Percentiles rank a stretch among this genome's conserved stretches.
These are phyloP conservation scores for Gambusia holbrooki DNA, from an alignment of 2,113 vertebrate genomes.

Conservation along the genomic window DNA sequence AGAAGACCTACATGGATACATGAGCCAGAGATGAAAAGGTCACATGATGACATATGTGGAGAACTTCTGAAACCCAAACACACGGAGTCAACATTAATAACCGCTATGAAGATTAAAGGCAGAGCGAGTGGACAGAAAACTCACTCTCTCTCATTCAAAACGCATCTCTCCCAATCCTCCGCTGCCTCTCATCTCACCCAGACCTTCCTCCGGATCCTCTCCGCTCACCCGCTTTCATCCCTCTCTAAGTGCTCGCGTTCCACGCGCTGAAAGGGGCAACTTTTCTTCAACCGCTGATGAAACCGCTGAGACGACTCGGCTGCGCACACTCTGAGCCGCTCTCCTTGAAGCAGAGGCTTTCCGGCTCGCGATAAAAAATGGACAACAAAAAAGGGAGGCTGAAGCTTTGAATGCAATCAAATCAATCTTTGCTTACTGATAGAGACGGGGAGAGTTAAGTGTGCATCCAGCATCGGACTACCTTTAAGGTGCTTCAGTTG, in stretches of 20 bases:
- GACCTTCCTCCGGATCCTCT: conserved; percentile 6
- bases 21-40: not conserved
- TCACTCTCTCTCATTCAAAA: conserved; percentile 3
- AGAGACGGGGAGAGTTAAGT: too few relatives aligned
- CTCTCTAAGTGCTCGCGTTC: conserved; percentile 29
- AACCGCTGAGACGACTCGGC: conserved; percentile 1
- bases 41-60: not conserved
- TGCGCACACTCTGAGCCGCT: not conserved
- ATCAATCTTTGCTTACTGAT: too few relatives aligned
- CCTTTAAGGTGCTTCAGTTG: too few relatives aligned
- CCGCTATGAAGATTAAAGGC: conserved; percentile 37
- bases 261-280: conserved; percentile 7
- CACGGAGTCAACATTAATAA: conserved; percentile 2
- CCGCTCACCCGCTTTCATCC: conserved; percentile 46
- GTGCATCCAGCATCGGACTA: too few relatives aligned
- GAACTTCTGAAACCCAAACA: not conserved
- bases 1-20: conserved; percentile 1
- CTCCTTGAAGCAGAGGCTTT: not conserved
- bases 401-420: conserved; percentile 34
- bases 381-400: not conserved
- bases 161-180: conserved; percentile 5
- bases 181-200: conserved; percentile 33
- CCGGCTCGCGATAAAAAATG: conserved; percentile 26
- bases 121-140: conserved; percentile 9
- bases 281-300: conserved; percentile 28